Conservation (phyloP, 2,113 vertebrate genomes). For the Malurus melanocephalus region DNA sequence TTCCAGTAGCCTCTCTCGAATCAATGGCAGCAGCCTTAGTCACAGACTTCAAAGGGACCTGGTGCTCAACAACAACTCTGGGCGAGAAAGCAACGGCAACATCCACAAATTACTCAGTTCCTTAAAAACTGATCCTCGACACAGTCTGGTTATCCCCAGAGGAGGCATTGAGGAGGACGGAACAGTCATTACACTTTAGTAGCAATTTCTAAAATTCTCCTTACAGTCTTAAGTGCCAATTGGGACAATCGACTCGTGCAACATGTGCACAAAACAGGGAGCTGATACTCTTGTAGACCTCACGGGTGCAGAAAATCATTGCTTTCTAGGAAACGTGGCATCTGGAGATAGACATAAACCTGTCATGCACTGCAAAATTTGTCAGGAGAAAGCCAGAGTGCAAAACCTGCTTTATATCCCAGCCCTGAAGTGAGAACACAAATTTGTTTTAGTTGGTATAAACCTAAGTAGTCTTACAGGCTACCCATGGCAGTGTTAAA, state of each 20-base stretch:
- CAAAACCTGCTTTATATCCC: conserved; percentile 5
- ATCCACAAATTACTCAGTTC: conserved; percentile 92
- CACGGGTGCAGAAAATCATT: background rate
- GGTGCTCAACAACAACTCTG: conserved; percentile 77
- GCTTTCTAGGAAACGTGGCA: conserved; percentile 40
- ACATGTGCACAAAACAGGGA: background rate
- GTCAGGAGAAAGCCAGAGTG: conserved; percentile 9
- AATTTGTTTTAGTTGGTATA: background rate
- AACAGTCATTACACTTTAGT: conserved; percentile 94
- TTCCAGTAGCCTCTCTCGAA: conserved; percentile 76
- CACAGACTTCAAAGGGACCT: conserved; percentile 85
- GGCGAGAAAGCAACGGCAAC: conserved; percentile 87
- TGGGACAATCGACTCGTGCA: conserved; percentile 11
- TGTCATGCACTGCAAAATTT: conserved; percentile 3
- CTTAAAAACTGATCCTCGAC: conserved; percentile 89
- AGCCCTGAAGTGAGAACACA: background rate
- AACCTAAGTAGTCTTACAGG: background rate
- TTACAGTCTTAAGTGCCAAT: conserved; percentile 61
- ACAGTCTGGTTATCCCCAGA: conserved; percentile 89
- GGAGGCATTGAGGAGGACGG: conserved; percentile 94
- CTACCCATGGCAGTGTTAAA: background rate
- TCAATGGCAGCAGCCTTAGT: conserved; percentile 82
- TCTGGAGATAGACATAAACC: conserved; percentile 45
- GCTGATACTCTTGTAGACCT: conserved; percentile 20
- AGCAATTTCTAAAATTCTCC: background rate